A percentile compares a stretch with the other conserved stretches of the same genome.
These are phyloP conservation scores for Montipora sp. DNA, from an alignment of 64 coral and sea anemone species.

Conservation along the genomic window DNA sequence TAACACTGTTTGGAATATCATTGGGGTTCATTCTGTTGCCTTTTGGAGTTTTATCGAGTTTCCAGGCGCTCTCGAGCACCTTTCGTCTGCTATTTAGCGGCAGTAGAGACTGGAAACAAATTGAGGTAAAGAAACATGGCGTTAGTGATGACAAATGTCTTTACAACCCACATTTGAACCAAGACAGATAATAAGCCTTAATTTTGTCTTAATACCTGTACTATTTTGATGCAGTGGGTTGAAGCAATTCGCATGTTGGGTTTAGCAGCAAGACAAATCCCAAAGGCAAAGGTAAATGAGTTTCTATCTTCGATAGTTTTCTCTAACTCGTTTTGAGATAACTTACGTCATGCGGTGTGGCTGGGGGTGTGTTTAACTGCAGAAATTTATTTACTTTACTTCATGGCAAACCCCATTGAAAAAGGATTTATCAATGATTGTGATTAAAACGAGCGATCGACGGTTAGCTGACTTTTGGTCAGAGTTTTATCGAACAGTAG, in stretches of 20 bases:
- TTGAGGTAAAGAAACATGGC: slow-evolving; percentile 24
- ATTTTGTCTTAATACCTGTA: background rate
- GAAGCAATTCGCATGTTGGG: slow-evolving; percentile 39
- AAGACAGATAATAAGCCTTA: background rate
- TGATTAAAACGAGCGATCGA: background rate
- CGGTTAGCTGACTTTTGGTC: background rate
- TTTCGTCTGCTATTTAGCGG: background rate
- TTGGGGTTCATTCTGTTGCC: background rate
- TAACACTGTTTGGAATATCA: background rate
- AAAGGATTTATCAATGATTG: background rate
- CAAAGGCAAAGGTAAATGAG: slow-evolving; percentile 29
- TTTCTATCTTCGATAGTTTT: background rate
- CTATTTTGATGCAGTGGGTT: slow-evolving; percentile 6
- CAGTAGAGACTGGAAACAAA: slow-evolving; percentile 49
- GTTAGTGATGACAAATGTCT: background rate
- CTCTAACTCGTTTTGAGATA: background rate
- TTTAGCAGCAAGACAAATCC: slow-evolving; percentile 11
- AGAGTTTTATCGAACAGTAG: no score
- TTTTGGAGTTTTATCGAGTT: background rate
- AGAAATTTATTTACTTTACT: background rate
- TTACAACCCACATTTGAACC: background rate
- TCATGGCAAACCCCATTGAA: background rate
- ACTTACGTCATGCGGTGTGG: slow-evolving; percentile 27
- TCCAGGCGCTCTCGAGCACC: background rate
- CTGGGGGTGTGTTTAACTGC: slow-evolving; percentile 26